Conservation (phyloP, 1,140 invertebrate species). For the Phymorhynchus buccinoides region DNA sequence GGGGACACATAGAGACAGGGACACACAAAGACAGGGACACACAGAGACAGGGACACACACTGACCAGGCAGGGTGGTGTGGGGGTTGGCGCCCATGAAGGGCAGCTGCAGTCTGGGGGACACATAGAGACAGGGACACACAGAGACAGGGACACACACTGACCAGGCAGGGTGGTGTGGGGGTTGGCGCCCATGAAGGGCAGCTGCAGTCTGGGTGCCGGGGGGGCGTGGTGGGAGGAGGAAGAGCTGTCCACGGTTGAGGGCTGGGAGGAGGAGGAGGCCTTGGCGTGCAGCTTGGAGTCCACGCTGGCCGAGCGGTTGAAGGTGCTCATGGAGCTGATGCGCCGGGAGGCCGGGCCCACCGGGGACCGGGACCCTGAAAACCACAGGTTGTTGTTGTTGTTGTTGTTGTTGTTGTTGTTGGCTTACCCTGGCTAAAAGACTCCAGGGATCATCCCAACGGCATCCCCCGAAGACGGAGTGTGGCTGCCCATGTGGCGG, state of each 20-base stretch:
- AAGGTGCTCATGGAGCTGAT: constrained; percentile 72
- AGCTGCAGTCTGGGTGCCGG: constrained; percentile 47
- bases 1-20: too few relatives aligned
- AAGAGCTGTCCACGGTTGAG: too few relatives aligned
- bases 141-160: constrained; percentile 39
- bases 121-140: too few relatives aligned
- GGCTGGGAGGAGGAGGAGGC: constrained; percentile 19
- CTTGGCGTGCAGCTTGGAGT: constrained; percentile 60
- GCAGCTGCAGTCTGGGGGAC: constrained; percentile 47
- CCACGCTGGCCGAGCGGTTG: constrained; percentile 67
- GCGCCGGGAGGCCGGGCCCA: constrained; percentile 57
- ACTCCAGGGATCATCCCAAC: too few relatives aligned
- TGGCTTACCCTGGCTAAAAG: too few relatives aligned
- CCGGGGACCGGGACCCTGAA: constrained; percentile 55
- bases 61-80: constrained; percentile 63
- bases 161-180: constrained; percentile 64
- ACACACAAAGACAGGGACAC: too few relatives aligned
- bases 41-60: too few relatives aligned
- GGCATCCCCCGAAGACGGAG: too few relatives aligned
- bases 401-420: too few relatives aligned
- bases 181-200: constrained; percentile 56
- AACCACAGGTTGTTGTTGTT: too few relatives aligned
- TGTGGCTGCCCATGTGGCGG: too few relatives aligned
- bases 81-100: constrained; percentile 55
- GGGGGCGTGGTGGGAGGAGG: constrained; percentile 26